Evolutionary conservation across 1,140 invertebrate genomes (phyloP).

Genomic region (Halyomorpha halys): DNA sequence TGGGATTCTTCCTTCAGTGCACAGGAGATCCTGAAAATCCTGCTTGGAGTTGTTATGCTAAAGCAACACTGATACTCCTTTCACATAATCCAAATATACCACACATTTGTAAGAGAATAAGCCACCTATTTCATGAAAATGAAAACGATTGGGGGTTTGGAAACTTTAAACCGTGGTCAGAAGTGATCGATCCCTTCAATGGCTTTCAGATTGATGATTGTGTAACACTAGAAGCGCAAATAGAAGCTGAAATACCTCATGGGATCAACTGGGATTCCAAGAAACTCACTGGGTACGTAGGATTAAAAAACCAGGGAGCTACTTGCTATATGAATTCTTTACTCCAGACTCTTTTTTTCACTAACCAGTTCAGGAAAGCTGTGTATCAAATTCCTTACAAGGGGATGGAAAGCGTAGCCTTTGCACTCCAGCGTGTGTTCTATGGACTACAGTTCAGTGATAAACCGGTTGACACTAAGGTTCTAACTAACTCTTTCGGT

Average conservation of each 20-base stretch:
- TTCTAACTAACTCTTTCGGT: slow-evolving; percentile 97
- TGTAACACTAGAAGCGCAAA: slow-evolving; percentile 82
- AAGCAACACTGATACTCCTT: too few relatives aligned
- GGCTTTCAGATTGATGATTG: slow-evolving; percentile 89
- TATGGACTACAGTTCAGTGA: slow-evolving; percentile 96
- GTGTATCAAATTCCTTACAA: slow-evolving; percentile 99
- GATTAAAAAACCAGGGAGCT: slow-evolving; percentile 62
- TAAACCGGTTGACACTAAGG: slow-evolving; percentile 97
- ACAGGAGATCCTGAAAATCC: too few relatives aligned
- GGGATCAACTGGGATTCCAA: slow-evolving; percentile 57
- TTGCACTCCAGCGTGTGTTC: slow-evolving; percentile 95
- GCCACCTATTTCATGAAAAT: slow-evolving; percentile 75
- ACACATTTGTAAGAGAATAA: slow-evolving; percentile 51
- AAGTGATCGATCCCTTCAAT: slow-evolving; percentile 85
- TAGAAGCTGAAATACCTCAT: slow-evolving; percentile 57
- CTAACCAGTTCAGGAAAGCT: slow-evolving; percentile 57
- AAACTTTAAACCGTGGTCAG: slow-evolving; percentile 88
- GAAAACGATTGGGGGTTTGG: slow-evolving; percentile 98
- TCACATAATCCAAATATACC: too few relatives aligned
- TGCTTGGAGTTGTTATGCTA: too few relatives aligned
- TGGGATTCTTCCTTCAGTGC: too few relatives aligned
- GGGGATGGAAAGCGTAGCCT: slow-evolving; percentile 93
- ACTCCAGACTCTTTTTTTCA: slow-evolving; percentile 58
- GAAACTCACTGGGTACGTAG: slow-evolving; percentile 59
- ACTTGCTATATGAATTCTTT: slow-evolving; percentile 68